Evolutionary conservation across 2,113 vertebrate species (phyloP), one percentile per base, ranked within the genome.

Genomic region (Apteryx owenii): DNA sequence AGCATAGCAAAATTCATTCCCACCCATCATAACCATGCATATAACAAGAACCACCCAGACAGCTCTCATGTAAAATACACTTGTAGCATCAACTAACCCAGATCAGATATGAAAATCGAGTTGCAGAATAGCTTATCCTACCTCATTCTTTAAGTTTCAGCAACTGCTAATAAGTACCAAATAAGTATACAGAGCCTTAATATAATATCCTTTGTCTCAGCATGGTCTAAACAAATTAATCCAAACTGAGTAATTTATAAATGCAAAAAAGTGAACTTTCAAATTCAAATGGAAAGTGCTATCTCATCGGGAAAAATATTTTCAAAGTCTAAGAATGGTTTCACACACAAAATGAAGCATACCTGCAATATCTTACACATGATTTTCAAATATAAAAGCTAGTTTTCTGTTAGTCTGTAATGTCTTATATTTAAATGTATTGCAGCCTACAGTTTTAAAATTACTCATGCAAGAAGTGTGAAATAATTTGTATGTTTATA

Each of bases 1-100:
- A 75, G 77, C 81, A 85, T 93, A 91, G 79, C 64, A 88, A 29
- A 93, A 90, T 91, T 81, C 91, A 94, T 81, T 90, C 79, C 69
- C 76, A 86, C 46, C n/a, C 46, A 81, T 81, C 91, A 83, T n/a
- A 81, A 88, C 25, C 56, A 50, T 2, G 46, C 44, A 50, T 64
- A 38, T 51, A 68, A 71, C 28, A 38, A 68, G 42, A n/a, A 68
- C 38, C 31, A 15, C 38, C 12, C 70, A 81, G 51, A 48, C 21
- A 77, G 28, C 18, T 61, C 69, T 88, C 73, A 61, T 1, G 9
- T 33, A 88, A 96, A 85, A 89, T 7, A 29, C n/a, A 82, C 61
- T 86, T 17, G 8, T 4, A 90, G 54, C 71, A 71, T 60, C 70
- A 71, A 62, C 73, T 85, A 91, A 73, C 12, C 3, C 19, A 44